Conservation (phyloP, 2,888 invertebrate species). For the Tuberolachnus salignus region DNA sequence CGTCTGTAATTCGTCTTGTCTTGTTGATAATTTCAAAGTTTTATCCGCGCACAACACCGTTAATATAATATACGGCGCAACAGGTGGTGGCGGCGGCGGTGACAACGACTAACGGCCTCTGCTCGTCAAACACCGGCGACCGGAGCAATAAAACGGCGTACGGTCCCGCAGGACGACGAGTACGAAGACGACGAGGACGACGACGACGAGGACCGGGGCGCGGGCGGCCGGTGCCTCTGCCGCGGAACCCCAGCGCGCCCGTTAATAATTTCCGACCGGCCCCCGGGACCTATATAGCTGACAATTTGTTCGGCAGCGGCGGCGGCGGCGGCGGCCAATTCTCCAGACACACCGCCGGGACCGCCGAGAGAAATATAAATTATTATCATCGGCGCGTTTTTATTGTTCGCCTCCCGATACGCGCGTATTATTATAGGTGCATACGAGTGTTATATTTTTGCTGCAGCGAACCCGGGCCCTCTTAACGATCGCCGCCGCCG, state of each 20-base stretch:
- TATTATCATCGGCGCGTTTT: not conserved
- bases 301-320: slow-evolving; percentile 49
- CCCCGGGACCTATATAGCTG: slow-evolving; percentile 52
- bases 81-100: not conserved
- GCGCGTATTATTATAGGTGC: not conserved
- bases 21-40: too few relatives aligned
- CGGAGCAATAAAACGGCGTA: slow-evolving; percentile 3
- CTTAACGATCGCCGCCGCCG: not conserved
- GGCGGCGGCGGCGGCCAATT: slow-evolving; percentile 48
- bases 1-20: too few relatives aligned
- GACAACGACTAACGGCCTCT: not conserved
- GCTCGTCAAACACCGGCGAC: not conserved
- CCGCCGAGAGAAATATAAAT: slow-evolving; percentile 35
- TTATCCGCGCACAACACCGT: not conserved
- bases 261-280: slow-evolving; percentile 52
- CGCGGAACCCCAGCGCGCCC: not conserved
- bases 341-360: slow-evolving; percentile 41
- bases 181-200: not conserved
- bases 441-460: not conserved
- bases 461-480: too few relatives aligned
- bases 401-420: not conserved
- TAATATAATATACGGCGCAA: too few relatives aligned
- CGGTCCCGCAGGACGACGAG: slow-evolving; percentile 31
- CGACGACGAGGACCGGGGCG: too few relatives aligned
- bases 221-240: not conserved